These are phyloP conservation scores for Lochmaea capreae DNA, from an alignment of 2,888 invertebrate genomes.

Conservation along the genomic window DNA sequence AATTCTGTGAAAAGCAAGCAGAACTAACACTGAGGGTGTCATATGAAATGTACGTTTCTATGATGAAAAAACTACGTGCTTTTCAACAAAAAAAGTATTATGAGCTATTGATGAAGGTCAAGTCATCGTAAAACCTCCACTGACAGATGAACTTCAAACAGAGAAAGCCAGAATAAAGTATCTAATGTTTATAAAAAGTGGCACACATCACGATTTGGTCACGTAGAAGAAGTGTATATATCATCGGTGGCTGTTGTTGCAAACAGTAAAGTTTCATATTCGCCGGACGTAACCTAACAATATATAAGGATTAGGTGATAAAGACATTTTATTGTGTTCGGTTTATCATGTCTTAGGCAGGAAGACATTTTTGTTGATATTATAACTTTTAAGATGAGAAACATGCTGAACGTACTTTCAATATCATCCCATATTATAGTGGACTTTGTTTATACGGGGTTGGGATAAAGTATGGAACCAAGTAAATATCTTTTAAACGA, in stretches of 20 bases:
- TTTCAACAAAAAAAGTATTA: too few relatives aligned
- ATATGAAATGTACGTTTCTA: too few relatives aligned
- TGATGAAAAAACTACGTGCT: too few relatives aligned
- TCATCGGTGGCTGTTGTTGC: conserved; percentile 25
- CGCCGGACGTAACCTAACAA: conserved; percentile 37
- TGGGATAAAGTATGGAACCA: too few relatives aligned
- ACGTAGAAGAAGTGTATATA: conserved; percentile 28
- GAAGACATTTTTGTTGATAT: conserved; percentile 26
- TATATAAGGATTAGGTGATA: conserved; percentile 52
- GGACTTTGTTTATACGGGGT: background rate
- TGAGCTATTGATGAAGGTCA: too few relatives aligned
- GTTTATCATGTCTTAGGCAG: conserved; percentile 35
- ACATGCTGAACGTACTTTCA: background rate
- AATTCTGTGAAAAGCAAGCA: too few relatives aligned
- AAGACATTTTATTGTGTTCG: conserved; percentile 46
- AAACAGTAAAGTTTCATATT: conserved; percentile 35
- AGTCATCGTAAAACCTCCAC: too few relatives aligned
- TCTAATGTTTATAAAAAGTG: background rate
- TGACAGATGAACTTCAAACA: too few relatives aligned
- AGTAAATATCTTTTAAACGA: too few relatives aligned
- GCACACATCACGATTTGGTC: conserved; percentile 21
- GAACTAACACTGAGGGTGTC: too few relatives aligned
- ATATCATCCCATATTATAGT: background rate
- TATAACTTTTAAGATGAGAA: conserved; percentile 9
- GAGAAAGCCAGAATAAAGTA: too few relatives aligned